phyloP scores from a whole-genome alignment of 1,140 invertebrate genomes.

The Drosophila takahashii region DNA sequence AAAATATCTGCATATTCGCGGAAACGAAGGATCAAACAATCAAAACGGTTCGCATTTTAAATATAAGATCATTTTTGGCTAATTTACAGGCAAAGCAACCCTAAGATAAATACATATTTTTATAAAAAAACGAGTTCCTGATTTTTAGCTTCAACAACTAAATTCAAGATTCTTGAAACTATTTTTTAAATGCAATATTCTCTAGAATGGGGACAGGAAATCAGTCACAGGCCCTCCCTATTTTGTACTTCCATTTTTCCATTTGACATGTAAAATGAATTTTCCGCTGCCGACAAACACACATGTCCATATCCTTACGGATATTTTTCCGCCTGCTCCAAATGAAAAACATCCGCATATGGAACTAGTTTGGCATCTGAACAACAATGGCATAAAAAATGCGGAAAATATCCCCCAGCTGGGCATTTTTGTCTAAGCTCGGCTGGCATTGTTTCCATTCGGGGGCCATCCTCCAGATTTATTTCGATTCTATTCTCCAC shows the following conservation, averaged over 20 bases:
- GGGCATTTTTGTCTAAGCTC: constrained; percentile 36
- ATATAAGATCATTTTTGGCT: no score
- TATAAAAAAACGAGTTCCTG: no score
- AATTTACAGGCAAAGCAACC: no score
- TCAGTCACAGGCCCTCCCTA: constrained; percentile 23
- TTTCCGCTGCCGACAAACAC: constrained; percentile 26
- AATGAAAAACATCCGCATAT: constrained; percentile 53
- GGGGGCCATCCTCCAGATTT: constrained; percentile 10
- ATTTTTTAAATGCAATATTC: constrained; percentile 24
- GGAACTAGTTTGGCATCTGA: constrained; percentile 35
- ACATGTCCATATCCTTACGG: constrained; percentile 6
- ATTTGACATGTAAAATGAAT: constrained; percentile 60
- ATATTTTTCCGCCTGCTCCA: constrained; percentile 30
- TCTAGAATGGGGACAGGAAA: constrained; percentile 45
- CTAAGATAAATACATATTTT: no score
- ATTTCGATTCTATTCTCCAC: constrained; percentile 4
- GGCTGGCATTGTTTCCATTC: constrained; percentile 25
- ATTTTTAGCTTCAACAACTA: no score
- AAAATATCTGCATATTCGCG: no score
- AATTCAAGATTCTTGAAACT: constrained; percentile 3
- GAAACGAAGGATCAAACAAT: no score
- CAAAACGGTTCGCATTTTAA: no score
- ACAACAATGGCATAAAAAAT: constrained; percentile 33
- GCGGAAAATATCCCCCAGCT: constrained; percentile 1
- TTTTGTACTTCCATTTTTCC: background rate